Base-by-base conservation (phyloP, 2,113 vertebrate genomes). In the Morone chrysops region DNA sequence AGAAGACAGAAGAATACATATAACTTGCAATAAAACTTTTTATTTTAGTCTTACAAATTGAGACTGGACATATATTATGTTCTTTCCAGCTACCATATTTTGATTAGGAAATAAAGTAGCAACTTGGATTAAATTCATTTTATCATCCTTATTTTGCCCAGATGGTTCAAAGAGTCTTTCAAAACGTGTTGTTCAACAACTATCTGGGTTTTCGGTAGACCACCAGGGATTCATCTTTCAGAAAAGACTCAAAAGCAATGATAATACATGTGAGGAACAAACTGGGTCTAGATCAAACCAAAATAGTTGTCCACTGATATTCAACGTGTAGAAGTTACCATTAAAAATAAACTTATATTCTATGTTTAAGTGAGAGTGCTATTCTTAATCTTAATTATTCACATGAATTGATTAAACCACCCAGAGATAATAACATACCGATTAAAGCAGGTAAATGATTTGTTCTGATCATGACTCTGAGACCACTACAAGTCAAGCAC, bases 401-500 rank as follows among this genome's bases (percentile, higher is more conserved):
- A 31, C 2, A 31, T 31, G 31, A 31, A 31, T 6, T 36, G 5
- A 53, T 14, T 13, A 6, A 16, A 62, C 10, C 48, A 12, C 8
- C 6, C 20, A 56, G n/a, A 12, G 20, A 12, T 62, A 38, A 22
- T 14, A 47, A 75, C 10, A 51, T 8, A 41, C 7, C 16, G 6
- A 67, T 5, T 53, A 40, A 70, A 20, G 53, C 61, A 50, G 56
- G 57, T 65, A 38, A 48, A 41, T 14, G 14, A 41, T 61, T 71
- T 47, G 8, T 18, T 69, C n/a, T 20, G 22, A 73, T 80, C 11
- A 3, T 48, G n/a, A 71, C 63, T 69, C 71, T 61, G 38, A 56
- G 38, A 59, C 38, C 36, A 43, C n/a, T 8, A 61, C 4, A 0
- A 71, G 60, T 65, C 74, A 47, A 65, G 84, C 89, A 79, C 68